Conservation (phyloP, 2,888 invertebrate species). For the Tetrapedia diversipes region DNA sequence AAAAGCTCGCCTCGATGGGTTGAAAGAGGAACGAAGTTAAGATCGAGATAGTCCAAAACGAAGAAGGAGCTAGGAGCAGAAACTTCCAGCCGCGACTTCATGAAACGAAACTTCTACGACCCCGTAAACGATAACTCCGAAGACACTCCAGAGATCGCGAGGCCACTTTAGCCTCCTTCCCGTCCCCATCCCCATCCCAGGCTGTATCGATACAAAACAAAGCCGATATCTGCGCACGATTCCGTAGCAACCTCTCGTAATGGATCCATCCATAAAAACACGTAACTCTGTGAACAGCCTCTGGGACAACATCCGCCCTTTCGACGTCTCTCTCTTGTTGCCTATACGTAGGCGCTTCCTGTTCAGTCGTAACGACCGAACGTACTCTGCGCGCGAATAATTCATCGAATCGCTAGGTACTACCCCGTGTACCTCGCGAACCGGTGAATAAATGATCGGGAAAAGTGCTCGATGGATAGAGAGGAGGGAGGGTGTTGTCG, state of each 20-base stretch:
- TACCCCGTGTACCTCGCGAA: background rate
- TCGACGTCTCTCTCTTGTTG: background rate
- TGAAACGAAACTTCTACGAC: conserved; percentile 4
- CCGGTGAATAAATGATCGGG: conserved; percentile 9
- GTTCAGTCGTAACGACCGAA: background rate
- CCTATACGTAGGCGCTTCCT: background rate
- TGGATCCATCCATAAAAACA: conserved; percentile 3
- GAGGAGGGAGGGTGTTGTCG: background rate
- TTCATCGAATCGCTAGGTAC: conserved; percentile 2
- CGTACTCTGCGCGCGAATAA: conserved; percentile 1
- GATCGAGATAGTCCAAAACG: background rate
- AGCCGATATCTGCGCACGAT: background rate
- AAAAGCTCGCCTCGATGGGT: background rate
- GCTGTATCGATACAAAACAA: conserved; percentile 3
- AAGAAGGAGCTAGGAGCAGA: background rate
- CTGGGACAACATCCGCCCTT: background rate
- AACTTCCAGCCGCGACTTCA: background rate
- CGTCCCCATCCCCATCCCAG: too few relatives aligned
- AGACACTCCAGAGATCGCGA: background rate
- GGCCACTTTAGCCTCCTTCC: background rate
- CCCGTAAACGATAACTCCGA: conserved; percentile 17
- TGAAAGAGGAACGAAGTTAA: background rate
- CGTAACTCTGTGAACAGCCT: background rate
- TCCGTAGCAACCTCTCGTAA: background rate
- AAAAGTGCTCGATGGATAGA: conserved; percentile 8